Percentiles rank a stretch among this genome's conserved stretches.
Evolutionary conservation across 2,797 vertebrate genomes (phyloP).

Genomic region (Paedocypris micromegethes): DNA sequence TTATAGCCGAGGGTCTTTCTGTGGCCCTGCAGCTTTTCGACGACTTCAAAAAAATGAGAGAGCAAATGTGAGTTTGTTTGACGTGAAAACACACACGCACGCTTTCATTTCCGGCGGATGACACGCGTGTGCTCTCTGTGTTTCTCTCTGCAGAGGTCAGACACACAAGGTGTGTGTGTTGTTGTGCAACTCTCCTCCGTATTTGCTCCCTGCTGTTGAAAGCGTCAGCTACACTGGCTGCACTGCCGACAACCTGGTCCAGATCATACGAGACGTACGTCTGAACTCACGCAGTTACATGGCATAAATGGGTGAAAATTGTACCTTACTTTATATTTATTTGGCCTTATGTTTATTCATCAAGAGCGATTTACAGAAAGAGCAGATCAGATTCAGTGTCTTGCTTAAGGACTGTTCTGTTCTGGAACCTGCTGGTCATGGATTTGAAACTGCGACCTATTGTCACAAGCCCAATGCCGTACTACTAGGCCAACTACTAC

Average conservation of each 20-base stretch:
- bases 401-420: no score
- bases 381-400: no score
- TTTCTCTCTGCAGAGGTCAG: constrained; percentile 69
- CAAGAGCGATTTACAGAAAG: neutral
- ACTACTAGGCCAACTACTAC: no score
- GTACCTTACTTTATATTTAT: no score
- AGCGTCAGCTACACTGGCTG: constrained; percentile 87
- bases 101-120: no score
- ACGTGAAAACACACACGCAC: neutral
- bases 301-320: no score
- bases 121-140: neutral
- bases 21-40: constrained; percentile 90
- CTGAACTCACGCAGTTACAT: neutral
- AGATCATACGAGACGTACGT: constrained; percentile 87
- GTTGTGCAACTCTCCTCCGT: constrained; percentile 88
- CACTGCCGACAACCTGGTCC: constrained; percentile 82
- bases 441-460: no score
- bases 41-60: constrained; percentile 93
- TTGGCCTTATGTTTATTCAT: neutral
- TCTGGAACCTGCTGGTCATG: no score
- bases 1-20: constrained; percentile 87
- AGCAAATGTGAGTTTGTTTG: constrained; percentile 81
- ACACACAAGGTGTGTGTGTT: constrained; percentile 89
- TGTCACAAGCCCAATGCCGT: no score
- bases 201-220: constrained; percentile 86